Percentiles rank a stretch among this genome's conserved stretches.
These are phyloP conservation scores for Lagodon rhomboides DNA, from an alignment of 2,797 vertebrate species.

Conservation along the genomic window DNA sequence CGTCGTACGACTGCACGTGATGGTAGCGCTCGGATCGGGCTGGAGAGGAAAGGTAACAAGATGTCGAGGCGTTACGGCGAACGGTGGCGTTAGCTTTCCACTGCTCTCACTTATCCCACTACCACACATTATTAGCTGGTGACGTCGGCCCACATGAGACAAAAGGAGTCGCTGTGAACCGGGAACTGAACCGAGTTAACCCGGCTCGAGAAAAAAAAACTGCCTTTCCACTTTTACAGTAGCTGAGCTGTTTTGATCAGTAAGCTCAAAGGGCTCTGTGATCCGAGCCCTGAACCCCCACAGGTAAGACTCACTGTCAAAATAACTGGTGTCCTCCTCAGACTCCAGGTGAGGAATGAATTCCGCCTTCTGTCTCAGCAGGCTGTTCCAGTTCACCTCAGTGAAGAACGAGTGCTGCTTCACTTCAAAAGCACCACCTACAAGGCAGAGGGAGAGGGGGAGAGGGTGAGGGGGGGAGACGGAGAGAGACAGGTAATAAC, in stretches of 20 bases:
- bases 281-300: neutral
- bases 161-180: neutral
- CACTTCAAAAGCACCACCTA: slow-evolving; percentile 91
- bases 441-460: slow-evolving; percentile 5
- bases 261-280: neutral
- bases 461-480: neutral
- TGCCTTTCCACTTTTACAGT: neutral
- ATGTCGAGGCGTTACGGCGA: neutral
- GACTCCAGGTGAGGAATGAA: slow-evolving; percentile 95
- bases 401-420: slow-evolving; percentile 93
- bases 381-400: slow-evolving; percentile 93
- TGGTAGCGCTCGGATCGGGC: slow-evolving; percentile 94
- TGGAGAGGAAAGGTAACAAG: slow-evolving; percentile 60
- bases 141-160: neutral
- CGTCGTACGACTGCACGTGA: slow-evolving; percentile 92
- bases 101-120: neutral
- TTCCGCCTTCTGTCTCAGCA: slow-evolving; percentile 94
- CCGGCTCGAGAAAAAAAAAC: neutral
- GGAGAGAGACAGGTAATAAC: slow-evolving; percentile 21
- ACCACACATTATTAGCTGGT: neutral
- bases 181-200: neutral
- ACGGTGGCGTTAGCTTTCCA: neutral
- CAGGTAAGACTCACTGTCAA: slow-evolving; percentile 89
- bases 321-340: slow-evolving; percentile 95
- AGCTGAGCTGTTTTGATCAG: slow-evolving; percentile 26